Conservation (phyloP, 2,888 invertebrate genomes). For the Apomyelois bistriatella region DNA sequence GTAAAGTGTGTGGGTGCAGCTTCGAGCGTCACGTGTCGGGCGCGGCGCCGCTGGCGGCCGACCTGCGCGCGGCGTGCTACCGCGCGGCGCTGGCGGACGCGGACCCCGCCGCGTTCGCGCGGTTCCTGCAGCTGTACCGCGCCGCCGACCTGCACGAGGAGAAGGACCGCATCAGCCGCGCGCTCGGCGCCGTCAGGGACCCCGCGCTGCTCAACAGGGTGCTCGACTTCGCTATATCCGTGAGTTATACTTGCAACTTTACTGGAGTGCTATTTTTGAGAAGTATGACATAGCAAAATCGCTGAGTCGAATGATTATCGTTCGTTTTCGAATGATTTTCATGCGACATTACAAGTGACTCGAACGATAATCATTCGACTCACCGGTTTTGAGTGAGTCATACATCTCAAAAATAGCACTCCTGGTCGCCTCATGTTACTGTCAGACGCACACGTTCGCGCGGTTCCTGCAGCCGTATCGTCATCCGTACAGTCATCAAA, state of each 20-base stretch:
- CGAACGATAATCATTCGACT: no score
- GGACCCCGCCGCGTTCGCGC: constrained; percentile 85
- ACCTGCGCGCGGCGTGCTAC: constrained; percentile 92
- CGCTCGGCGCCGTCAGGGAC: constrained; percentile 90
- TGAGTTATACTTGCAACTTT: constrained; percentile 57
- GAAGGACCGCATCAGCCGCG: constrained; percentile 92
- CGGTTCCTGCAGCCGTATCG: no score
- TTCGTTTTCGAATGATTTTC: no score
- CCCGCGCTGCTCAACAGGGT: constrained; percentile 85
- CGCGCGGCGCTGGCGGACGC: constrained; percentile 87
- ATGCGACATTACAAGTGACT: no score
- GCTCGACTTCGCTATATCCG: constrained; percentile 90
- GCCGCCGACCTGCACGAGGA: constrained; percentile 95
- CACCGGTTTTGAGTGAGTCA: no score
- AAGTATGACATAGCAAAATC: neutral
- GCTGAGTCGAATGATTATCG: no score
- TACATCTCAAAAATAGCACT: no score
- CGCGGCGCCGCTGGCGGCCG: constrained; percentile 85
- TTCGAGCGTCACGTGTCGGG: constrained; percentile 84
- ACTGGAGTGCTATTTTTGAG: neutral
- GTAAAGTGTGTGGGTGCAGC: constrained; percentile 25
- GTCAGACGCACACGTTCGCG: no score
- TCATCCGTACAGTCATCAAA: no score
- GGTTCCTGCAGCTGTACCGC: constrained; percentile 89
- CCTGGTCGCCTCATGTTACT: no score